phyloP scores from a whole-genome alignment of 2,797 vertebrate genomes.

The Knipowitschia caucasica region DNA sequence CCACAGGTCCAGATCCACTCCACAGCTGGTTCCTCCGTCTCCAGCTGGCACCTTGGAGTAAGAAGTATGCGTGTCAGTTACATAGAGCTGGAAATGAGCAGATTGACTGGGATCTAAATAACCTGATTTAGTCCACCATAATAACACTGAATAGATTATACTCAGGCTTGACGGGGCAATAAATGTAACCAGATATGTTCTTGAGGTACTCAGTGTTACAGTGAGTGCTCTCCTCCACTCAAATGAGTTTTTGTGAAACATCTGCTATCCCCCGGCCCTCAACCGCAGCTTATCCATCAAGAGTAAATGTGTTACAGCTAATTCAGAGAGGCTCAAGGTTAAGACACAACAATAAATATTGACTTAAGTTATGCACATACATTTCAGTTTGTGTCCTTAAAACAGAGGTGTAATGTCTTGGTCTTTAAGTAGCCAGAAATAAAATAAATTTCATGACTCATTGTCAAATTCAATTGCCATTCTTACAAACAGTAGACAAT shows the following conservation, averaged over 20 bases:
- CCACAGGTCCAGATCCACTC: slow-evolving; percentile 13
- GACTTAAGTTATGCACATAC: no score
- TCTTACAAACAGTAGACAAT: no score
- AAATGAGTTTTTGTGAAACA: slow-evolving; percentile 72
- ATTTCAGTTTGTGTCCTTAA: neutral
- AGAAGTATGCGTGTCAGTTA: slow-evolving; percentile 24
- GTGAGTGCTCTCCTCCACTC: slow-evolving; percentile 65
- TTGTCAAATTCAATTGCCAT: no score
- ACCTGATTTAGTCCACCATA: slow-evolving; percentile 69
- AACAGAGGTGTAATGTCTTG: neutral
- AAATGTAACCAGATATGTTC: slow-evolving; percentile 68
- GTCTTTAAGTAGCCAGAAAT: no score
- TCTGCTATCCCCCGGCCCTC: slow-evolving; percentile 59
- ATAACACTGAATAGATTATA: slow-evolving; percentile 68
- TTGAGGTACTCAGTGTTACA: slow-evolving; percentile 50
- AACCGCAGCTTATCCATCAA: slow-evolving; percentile 23
- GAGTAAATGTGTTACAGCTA: slow-evolving; percentile 31
- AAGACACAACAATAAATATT: neutral
- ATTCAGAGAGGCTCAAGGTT: neutral
- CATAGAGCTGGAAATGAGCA: slow-evolving; percentile 55
- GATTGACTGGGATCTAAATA: slow-evolving; percentile 70
- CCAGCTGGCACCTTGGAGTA: slow-evolving; percentile 30
- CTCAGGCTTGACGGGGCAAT: slow-evolving; percentile 60
- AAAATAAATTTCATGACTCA: no score
- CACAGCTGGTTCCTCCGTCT: slow-evolving; percentile 26